Evolutionary conservation across 2,113 vertebrate genomes (phyloP), one percentile per base, ranked within the genome.

Genomic region (Rafetus swinhoei): DNA sequence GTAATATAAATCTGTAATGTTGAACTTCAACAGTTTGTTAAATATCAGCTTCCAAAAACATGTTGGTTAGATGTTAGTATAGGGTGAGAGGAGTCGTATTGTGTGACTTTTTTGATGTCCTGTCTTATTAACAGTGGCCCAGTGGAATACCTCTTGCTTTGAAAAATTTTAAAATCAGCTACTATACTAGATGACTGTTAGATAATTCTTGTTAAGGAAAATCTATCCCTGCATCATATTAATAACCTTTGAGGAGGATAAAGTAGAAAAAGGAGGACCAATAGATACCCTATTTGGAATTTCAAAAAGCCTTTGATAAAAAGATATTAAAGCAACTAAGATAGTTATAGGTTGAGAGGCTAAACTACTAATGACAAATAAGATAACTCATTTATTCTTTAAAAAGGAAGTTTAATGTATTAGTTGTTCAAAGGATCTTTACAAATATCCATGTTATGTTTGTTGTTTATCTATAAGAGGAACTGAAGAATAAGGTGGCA

Each of bases 151-250:
- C 45, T 4, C 62, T 91, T 21, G 22, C 39, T 24, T 24, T 39
- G 35, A 74, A 74, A 45, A 39, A 6, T 35, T 90, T 85, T 74
- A 69, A 86, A 82, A 85, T 83, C 3, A 6, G 9, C 65, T 79
- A 4, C 45, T 88, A 9, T 0, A 0, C 29, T 88, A 74, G 32
- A 59, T 21, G 54, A 1, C 84, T 85, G 7, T 0, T 0, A 92
- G 39, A 53, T 12, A 50, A 50, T 55, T 69, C 35, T 22, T 29
- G 59, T 12, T 53, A 32, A 69, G n/a, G 79, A 45, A 11, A 60
- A 53, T 85, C 83, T 89, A 11, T 24, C 55, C 65, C 15, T 87
- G 11, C 69, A 81, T 32, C 88, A 16, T 24, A 18, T 4, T 29
- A 19, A 53, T 4, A 21, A 11, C 82, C 0, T 74, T 83, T 85